Evolutionary conservation across 1,140 invertebrate genomes (phyloP), one percentile per base, ranked within the genome.

Genomic region (Conus ventricosus): DNA sequence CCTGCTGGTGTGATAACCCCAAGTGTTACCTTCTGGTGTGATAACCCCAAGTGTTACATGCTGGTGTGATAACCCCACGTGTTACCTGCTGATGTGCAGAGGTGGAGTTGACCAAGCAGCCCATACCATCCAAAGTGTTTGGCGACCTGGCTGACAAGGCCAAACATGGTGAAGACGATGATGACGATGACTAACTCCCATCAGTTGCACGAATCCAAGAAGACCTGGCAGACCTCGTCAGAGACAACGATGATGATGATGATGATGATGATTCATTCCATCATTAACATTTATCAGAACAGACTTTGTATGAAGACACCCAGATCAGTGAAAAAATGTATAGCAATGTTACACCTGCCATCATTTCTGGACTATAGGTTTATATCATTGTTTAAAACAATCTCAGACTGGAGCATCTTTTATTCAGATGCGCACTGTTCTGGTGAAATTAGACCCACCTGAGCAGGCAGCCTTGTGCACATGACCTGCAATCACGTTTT

Each of bases 51-150:
- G 39, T 39, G 39, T 39, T 39, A 15, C 23, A 55, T 7, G 39
- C 20, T 76, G 27, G 39, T 39, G 39, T n/a, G n/a, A n/a, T n/a
- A n/a, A n/a, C n/a, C n/a, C n/a, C n/a, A n/a, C n/a, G n/a, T n/a
- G n/a, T n/a, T n/a, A n/a, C 51, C 10, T 55, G 8, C 15, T 84
- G 83, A 5, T 75, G 39, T 95, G 78, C 91, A 96, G 96, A 96
- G 88, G 95, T 97, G 90, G 97, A 97, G 88, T 96, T 98, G 84
- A 97, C 98, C 94, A 97, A 98, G 93, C 97, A 98, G 95, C 95
- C 95, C 81, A 96, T 98, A 91, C 98, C 98, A 75, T 96, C 97
- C 87, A 97, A 98, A 95, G 97, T 98, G 1, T 98, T 98, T 96
- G 98, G 98, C 89, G 96, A 97, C 90, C 96, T 98, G 86, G 96